A percentile compares a stretch with the other conserved stretches of the same genome.
Evolutionary conservation across 2,113 vertebrate species (phyloP).

Genomic region (Meleagris gallopavo): DNA sequence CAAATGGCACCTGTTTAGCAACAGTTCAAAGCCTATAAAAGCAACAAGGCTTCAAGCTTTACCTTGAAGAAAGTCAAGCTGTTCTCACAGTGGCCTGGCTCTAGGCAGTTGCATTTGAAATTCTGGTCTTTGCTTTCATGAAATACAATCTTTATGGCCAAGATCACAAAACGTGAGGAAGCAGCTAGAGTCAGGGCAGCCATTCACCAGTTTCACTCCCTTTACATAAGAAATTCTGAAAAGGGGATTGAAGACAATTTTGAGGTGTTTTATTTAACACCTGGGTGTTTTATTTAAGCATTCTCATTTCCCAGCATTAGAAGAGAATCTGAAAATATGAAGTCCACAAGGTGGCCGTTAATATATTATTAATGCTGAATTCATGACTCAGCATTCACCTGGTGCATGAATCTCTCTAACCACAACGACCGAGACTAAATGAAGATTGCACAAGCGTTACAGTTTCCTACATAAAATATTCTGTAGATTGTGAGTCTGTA

Average conservation of each 20-base stretch:
- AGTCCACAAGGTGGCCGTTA: not conserved
- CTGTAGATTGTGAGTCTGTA: not conserved
- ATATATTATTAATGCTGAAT: not conserved
- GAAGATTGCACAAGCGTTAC: not conserved
- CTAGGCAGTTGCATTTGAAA: not conserved
- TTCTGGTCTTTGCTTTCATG: not conserved
- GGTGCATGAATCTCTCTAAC: not conserved
- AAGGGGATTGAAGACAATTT: not conserved
- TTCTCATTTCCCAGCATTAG: not conserved
- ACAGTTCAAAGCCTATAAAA: not conserved
- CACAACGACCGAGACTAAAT: not conserved
- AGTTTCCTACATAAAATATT: not conserved
- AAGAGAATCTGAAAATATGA: not conserved
- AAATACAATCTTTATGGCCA: accelerated
- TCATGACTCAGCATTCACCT: not conserved
- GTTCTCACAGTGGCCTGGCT: not conserved
- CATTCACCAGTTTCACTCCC: not conserved
- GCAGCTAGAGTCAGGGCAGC: not conserved
- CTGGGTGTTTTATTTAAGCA: not conserved
- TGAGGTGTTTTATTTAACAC: not conserved
- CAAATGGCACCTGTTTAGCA: not conserved
- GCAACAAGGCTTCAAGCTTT: not conserved
- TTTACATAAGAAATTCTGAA: not conserved
- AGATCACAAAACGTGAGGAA: not conserved
- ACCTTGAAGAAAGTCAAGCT: not conserved